Base-by-base conservation (phyloP, 2,797 vertebrate genomes). In the Crypturellus tataupa region DNA sequence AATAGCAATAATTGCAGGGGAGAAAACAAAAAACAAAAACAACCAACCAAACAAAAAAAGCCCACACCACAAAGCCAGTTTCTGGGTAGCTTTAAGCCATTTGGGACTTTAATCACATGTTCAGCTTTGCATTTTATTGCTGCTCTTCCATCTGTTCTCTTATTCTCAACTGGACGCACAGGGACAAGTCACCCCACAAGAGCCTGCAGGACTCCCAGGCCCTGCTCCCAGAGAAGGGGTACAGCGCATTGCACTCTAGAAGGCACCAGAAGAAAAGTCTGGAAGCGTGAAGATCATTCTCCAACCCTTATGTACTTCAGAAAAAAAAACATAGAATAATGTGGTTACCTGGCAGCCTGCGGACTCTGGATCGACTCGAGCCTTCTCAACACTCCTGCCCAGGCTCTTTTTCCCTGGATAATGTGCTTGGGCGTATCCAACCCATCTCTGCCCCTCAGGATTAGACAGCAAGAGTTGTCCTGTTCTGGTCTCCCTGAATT, bases 41-140 rank as follows among this genome's bases (percentile, higher is more conserved):
- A n/a, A n/a, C 44, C 19, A 46, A n/a, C n/a, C 44, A 19, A 44
- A 44, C 8, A 10, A 39, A 39, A 9, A 10, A 39, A 39, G 11
- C 37, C 37, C 46, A 23, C 46, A 23, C 27, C 47, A 77, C 81
- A 42, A 20, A 79, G 46, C 14, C 73, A 91, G 27, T 92, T 92
- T 84, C 79, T 71, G 40, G 47, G 67, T 81, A 87, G 63, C 63
- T 84, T 77, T 95, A 96, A 91, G 67, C 89, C 76, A 85, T 95
- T 95, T 88, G 81, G 80, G 42, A 88, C 86, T 75, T 81, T 84
- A 87, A 93, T 93, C 87, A 89, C 69, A 69, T 17, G 21, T 87
- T 90, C 68, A 87, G 60, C 73, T 86, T 81, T 0, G 0, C 25
- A 35, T 81, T 83, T 91, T 67, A 65, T 62, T 87, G 69, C 72